These are phyloP conservation scores for Agrilus biguttatus DNA, from an alignment of 2,888 invertebrate genomes.

Conservation along the genomic window DNA sequence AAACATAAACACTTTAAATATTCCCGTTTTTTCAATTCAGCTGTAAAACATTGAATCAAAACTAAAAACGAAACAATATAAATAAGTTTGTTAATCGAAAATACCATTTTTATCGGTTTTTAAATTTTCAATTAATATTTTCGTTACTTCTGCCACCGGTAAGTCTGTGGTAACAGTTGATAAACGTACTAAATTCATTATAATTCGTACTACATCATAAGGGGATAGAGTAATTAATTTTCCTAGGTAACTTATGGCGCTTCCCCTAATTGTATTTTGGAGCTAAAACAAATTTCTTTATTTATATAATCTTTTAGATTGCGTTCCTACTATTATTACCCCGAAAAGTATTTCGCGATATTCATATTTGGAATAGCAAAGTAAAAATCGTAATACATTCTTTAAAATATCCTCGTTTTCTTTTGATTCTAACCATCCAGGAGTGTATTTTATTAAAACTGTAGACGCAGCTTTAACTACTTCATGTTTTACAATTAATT, in stretches of 20 bases:
- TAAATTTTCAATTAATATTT: conserved; percentile 18
- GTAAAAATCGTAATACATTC: conserved; percentile 21
- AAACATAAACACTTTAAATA: conserved; percentile 24
- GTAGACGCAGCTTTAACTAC: conserved; percentile 20
- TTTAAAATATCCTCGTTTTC: conserved; percentile 19
- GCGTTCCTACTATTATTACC: conserved; percentile 8
- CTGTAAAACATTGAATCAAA: background rate
- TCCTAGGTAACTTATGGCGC: conserved; percentile 20
- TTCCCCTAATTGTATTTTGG: conserved; percentile 21
- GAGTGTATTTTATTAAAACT: conserved; percentile 24
- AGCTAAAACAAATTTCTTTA: conserved; percentile 13
- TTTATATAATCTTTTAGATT: too few relatives aligned
- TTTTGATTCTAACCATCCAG: conserved; percentile 19
- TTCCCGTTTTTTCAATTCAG: conserved; percentile 10
- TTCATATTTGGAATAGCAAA: conserved; percentile 21
- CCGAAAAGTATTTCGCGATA: conserved; percentile 18
- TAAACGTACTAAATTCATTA: conserved; percentile 22
- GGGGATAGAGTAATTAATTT: conserved; percentile 22
- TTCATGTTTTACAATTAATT: conserved; percentile 16
- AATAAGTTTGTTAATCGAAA: conserved; percentile 4
- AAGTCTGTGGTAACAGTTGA: conserved; percentile 23
- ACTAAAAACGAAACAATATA: background rate
- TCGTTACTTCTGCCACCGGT: conserved; percentile 22
- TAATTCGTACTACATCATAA: conserved; percentile 23
- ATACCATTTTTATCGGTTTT: conserved; percentile 4